Conservation (phyloP, 2,888 invertebrate genomes). For the Campopleginae sp. region DNA sequence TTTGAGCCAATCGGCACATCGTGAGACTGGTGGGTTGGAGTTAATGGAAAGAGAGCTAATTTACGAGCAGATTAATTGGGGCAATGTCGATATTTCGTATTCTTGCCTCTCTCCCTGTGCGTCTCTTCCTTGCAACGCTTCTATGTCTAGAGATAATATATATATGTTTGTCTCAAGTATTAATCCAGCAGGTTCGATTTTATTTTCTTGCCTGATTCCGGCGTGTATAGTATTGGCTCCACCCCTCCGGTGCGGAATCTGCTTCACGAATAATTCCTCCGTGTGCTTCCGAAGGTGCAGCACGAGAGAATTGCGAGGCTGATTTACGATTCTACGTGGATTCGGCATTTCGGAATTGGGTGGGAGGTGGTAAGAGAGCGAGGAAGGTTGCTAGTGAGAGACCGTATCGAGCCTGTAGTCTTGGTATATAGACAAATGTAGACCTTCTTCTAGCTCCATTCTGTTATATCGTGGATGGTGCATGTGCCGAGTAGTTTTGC, state of each 20-base stretch:
- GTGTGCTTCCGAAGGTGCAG: constrained; percentile 48
- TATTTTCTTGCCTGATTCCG: constrained; percentile 49
- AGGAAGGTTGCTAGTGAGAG: background rate
- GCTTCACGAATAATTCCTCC: constrained; percentile 55
- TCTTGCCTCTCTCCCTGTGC: background rate
- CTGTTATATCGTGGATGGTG: constrained; percentile 26
- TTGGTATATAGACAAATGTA: constrained; percentile 37
- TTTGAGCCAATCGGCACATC: background rate
- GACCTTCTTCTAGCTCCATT: constrained; percentile 32
- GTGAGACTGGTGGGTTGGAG: constrained; percentile 7
- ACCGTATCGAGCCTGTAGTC: constrained; percentile 18
- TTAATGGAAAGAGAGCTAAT: constrained; percentile 39
- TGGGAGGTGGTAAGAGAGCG: constrained; percentile 5
- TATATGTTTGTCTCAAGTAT: constrained; percentile 24
- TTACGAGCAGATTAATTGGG: constrained; percentile 58
- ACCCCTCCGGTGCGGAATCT: constrained; percentile 39
- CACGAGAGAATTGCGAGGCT: constrained; percentile 39
- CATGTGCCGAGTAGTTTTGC: constrained; percentile 40
- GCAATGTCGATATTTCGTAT: constrained; percentile 34
- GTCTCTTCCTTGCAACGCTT: background rate
- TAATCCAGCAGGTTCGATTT: constrained; percentile 38
- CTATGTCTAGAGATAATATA: background rate
- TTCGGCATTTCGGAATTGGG: constrained; percentile 36
- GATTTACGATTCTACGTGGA: constrained; percentile 60
- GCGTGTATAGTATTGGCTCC: constrained; percentile 34